Conservation (phyloP, 2,888 invertebrate genomes). For the Craniophora ligustri region DNA sequence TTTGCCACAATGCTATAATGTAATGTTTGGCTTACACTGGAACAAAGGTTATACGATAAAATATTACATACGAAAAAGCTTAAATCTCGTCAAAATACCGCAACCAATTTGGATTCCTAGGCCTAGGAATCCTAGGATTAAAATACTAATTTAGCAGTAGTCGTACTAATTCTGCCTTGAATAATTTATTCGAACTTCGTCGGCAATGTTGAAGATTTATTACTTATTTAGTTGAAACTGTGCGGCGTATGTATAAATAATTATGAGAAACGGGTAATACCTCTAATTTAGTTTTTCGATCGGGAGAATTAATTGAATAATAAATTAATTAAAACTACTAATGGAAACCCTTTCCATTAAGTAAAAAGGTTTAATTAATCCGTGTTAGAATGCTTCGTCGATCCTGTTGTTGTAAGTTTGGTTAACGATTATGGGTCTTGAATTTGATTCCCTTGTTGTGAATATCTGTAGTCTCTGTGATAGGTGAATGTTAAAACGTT, state of each 20-base stretch:
- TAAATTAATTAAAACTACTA: not conserved
- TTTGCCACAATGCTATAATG: not conserved
- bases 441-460: not conserved
- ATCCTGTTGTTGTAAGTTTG: not conserved
- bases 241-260: not conserved
- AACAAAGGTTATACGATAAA: not conserved
- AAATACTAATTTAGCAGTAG: not conserved
- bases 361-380: not conserved
- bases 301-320: not conserved
- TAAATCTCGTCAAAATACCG: not conserved
- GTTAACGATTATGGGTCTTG: not conserved
- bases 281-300: not conserved
- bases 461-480: no score
- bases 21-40: not conserved
- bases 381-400: not conserved
- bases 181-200: constrained; percentile 11
- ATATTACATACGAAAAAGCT: constrained; percentile 5
- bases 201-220: not conserved
- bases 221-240: not conserved
- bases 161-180: constrained; percentile 16
- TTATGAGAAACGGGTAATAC: not conserved
- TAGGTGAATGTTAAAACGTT: no score
- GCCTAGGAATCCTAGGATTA: constrained; percentile 2
- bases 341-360: constrained; percentile 1
- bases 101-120: not conserved